Evolutionary conservation across 1,140 invertebrate species (phyloP), one percentile per base, ranked within the genome.

Genomic region (Cydia strobilella): DNA sequence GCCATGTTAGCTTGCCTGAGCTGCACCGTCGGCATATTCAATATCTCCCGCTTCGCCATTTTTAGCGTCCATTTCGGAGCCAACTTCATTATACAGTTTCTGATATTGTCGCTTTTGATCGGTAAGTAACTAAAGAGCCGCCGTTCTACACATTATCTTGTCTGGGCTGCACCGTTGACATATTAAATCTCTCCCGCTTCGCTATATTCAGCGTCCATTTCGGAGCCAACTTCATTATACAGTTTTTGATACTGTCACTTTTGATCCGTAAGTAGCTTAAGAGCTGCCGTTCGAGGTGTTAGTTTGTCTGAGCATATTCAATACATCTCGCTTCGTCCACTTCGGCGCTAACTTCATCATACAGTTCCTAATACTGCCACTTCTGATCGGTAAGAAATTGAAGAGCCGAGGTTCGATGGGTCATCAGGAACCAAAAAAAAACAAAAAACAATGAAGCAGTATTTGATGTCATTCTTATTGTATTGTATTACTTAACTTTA

Each of bases 111-210:
- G 0, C 84, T 98, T 45, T 83, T 97, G 45, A 95, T 98, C 84
- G 97, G 98, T 59, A 59, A 23, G 54, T 18, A 45, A 86, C 81
- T 82, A 87, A 89, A 75, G 85, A 85, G 74, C 86, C 86, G 54
- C 85, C 88, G 75, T 89, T 91, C 83, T 90, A 87, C 20, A 95
- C 96, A 79, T 90, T 98, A 74, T 97, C 97, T 7, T 96, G 96
- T 82, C 94, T 98, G 2, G 96, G 96, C 45, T 98, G 97, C 86
- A 98, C 97, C 1, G 89, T 98, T 72, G 97, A 97, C 31, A 94
- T 98, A 31, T 97, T 97, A 86, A 98, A 98, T 90, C 96, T 98
- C 82, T 97, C 96, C 81, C 95, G 97, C 83, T 98, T 98, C 93
- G 96, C 97, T 77, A 95, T 97, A 79, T 95, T 98, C 77, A 97